These are phyloP conservation scores for Polietes domitor DNA, from an alignment of 2,888 invertebrate species.

Conservation along the genomic window DNA sequence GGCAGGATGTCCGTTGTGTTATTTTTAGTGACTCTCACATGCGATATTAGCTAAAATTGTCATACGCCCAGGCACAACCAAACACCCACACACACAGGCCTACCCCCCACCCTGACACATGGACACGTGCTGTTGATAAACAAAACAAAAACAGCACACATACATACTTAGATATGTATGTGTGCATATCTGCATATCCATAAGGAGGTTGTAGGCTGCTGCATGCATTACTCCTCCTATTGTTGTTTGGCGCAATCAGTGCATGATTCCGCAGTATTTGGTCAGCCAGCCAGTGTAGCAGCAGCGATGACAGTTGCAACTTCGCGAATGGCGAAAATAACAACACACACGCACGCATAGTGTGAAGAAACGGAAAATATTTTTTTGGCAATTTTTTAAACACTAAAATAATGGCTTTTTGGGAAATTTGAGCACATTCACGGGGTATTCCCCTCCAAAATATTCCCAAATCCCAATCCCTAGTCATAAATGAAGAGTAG, in stretches of 20 bases:
- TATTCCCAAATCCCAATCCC: too few relatives aligned
- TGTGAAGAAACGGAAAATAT: too few relatives aligned
- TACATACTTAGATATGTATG: background rate
- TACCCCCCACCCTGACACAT: background rate
- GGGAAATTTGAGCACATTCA: too few relatives aligned
- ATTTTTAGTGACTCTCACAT: constrained; percentile 1
- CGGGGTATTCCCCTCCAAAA: too few relatives aligned
- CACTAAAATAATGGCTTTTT: too few relatives aligned
- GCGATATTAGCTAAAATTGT: constrained; percentile 14
- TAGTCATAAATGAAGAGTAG: too few relatives aligned
- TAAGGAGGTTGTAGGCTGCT: too few relatives aligned
- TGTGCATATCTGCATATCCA: background rate
- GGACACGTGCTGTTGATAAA: background rate
- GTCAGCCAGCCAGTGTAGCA: background rate
- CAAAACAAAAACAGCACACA: background rate
- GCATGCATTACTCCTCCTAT: background rate
- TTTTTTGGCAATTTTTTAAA: too few relatives aligned
- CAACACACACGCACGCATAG: too few relatives aligned
- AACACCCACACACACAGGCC: background rate
- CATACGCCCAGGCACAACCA: background rate
- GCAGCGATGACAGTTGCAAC: background rate
- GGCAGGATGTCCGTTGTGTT: background rate
- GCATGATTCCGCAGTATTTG: background rate
- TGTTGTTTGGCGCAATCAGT: background rate
- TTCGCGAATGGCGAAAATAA: background rate